Evolutionary conservation across 2,888 invertebrate species (phyloP).

Genomic region (Rhogogaster chlorosoma): DNA sequence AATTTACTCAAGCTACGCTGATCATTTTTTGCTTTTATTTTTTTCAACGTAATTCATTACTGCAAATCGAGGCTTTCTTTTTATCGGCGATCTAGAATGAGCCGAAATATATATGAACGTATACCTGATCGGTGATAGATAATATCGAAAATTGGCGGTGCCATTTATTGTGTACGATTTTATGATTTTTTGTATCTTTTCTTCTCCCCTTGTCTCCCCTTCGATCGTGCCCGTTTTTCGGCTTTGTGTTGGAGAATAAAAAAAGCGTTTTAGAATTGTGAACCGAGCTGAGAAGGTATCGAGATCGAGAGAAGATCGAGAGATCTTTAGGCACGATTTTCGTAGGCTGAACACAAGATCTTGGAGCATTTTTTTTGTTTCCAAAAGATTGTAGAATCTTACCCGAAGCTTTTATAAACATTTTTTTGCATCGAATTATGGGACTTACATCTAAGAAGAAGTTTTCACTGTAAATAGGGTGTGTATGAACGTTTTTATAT

Average conservation of each 20-base stretch:
- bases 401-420: neutral
- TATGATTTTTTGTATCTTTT: neutral
- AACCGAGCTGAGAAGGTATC: neutral
- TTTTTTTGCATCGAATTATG: neutral
- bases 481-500: neutral
- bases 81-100: neutral
- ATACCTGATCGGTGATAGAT: neutral
- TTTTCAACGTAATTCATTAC: neutral
- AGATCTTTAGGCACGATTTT: neutral
- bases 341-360: neutral
- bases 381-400: neutral
- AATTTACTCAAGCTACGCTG: neutral
- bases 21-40: neutral
- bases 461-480: neutral
- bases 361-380: neutral
- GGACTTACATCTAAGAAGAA: neutral
- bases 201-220: neutral
- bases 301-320: neutral
- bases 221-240: neutral
- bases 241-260: neutral
- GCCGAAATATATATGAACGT: too few relatives aligned
- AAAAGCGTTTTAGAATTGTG: neutral
- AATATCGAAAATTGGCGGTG: constrained; percentile 8
- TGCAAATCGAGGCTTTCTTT: neutral
- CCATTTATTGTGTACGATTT: constrained; percentile 22